phyloP scores from a whole-genome alignment of 1,140 invertebrate species.

The Trissolcus basalis region DNA sequence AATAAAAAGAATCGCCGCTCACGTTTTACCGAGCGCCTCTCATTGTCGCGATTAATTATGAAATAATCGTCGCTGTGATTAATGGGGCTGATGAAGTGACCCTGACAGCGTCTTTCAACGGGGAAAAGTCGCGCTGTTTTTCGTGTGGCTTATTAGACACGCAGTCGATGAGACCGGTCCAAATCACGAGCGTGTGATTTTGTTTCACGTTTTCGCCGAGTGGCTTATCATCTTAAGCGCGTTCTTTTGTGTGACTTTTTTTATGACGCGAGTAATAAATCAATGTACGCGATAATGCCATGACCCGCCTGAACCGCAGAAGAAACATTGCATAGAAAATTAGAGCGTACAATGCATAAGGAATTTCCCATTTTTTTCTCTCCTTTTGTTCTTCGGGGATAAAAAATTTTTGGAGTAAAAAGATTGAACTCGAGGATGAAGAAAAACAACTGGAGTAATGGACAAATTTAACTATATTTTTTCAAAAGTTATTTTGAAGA shows the following conservation, averaged over 20 bases:
- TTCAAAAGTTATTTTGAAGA: neutral
- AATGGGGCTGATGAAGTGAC: constrained; percentile 36
- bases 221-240: constrained; percentile 18
- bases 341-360: constrained; percentile 1
- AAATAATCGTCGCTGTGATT: constrained; percentile 45
- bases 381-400: neutral
- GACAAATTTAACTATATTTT: neutral
- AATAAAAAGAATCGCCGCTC: constrained; percentile 5
- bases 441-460: neutral
- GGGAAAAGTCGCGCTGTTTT: constrained; percentile 25
- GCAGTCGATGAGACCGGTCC: constrained; percentile 34
- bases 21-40: constrained; percentile 6
- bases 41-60: constrained; percentile 40
- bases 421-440: too few relatives aligned
- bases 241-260: constrained; percentile 25
- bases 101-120: constrained; percentile 19
- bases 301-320: constrained; percentile 45
- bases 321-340: constrained; percentile 14
- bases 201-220: constrained; percentile 35
- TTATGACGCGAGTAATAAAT: constrained; percentile 40
- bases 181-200: constrained; percentile 27
- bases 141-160: constrained; percentile 40
- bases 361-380: constrained; percentile 1
- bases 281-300: constrained; percentile 54
- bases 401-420: neutral